These are phyloP conservation scores for Hydrotaea diabolus DNA, from an alignment of 2,888 invertebrate genomes.

Conservation along the genomic window DNA sequence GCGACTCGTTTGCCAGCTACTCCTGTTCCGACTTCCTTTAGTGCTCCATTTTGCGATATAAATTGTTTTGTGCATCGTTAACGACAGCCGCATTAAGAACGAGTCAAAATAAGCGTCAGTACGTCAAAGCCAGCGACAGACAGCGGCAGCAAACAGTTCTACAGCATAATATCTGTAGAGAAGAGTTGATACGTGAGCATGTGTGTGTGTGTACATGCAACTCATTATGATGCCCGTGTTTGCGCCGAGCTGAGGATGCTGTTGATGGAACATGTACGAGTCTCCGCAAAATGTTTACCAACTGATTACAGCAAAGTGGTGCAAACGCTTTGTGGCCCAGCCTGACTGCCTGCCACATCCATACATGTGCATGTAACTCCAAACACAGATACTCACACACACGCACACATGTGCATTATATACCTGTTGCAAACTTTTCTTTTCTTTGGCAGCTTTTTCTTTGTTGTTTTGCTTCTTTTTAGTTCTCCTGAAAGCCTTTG, in stretches of 20 bases:
- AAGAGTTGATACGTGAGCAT: no score
- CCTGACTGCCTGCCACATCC: background rate
- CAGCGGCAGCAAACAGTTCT: background rate
- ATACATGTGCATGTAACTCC: background rate
- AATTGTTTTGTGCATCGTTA: slow-evolving; percentile 59
- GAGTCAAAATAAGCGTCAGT: slow-evolving; percentile 51
- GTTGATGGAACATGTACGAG: slow-evolving; percentile 47
- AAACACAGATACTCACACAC: slow-evolving; percentile 5
- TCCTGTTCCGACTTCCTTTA: slow-evolving; percentile 16
- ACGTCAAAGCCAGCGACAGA: slow-evolving; percentile 42
- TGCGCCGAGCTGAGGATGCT: slow-evolving; percentile 20
- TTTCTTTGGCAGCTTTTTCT: slow-evolving; percentile 35
- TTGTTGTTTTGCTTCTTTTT: background rate
- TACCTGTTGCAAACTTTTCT: slow-evolving; percentile 53
- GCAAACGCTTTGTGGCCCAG: background rate
- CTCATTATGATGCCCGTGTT: slow-evolving; percentile 32
- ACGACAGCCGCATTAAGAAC: slow-evolving; percentile 52
- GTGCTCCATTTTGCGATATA: slow-evolving; percentile 52
- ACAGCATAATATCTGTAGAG: background rate
- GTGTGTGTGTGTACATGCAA: background rate
- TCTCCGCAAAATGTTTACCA: slow-evolving; percentile 53
- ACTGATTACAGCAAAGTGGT: slow-evolving; percentile 56
- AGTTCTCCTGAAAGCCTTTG: background rate
- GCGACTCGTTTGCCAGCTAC: background rate
- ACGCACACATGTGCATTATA: background rate